Conservation (phyloP, 2,888 invertebrate genomes). For the Prosopocoilus inquinatus region DNA sequence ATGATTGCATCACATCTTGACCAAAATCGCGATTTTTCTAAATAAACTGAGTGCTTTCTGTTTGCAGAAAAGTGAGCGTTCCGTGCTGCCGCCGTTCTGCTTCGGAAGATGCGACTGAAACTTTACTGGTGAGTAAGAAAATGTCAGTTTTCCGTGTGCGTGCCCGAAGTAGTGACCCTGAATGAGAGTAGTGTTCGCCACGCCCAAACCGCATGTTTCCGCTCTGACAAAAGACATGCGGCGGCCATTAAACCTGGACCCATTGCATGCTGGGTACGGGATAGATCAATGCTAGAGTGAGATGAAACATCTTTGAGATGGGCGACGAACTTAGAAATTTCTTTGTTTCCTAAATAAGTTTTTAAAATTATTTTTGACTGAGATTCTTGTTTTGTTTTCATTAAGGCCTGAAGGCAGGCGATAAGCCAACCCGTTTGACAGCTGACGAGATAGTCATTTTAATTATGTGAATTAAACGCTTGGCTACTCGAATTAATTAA, state of each 20-base stretch:
- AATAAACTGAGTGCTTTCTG: background rate
- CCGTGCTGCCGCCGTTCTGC: background rate
- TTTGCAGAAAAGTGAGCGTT: background rate
- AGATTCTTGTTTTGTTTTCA: too few relatives aligned
- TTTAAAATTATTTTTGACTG: background rate
- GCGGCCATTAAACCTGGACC: constrained; percentile 31
- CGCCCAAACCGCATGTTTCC: constrained; percentile 42
- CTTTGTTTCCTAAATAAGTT: constrained; percentile 10
- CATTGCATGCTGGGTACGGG: constrained; percentile 24
- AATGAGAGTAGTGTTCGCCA: constrained; percentile 38
- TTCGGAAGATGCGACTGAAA: background rate
- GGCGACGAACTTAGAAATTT: constrained; percentile 15
- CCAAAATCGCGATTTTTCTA: background rate
- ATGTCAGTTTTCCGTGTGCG: constrained; percentile 9
- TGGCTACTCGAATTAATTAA: too few relatives aligned
- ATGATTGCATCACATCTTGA: constrained; percentile 18
- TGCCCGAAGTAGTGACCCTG: constrained; percentile 18
- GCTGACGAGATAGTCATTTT: too few relatives aligned
- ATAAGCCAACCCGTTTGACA: too few relatives aligned
- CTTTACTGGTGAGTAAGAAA: constrained; percentile 1
- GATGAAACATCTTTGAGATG: constrained; percentile 14
- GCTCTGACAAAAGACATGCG: constrained; percentile 40
- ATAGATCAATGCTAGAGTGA: constrained; percentile 3
- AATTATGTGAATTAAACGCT: too few relatives aligned
- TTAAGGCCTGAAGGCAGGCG: too few relatives aligned